Evolutionary conservation across 2,113 vertebrate species (phyloP).

Genomic region (Triplophysa siluroides): DNA sequence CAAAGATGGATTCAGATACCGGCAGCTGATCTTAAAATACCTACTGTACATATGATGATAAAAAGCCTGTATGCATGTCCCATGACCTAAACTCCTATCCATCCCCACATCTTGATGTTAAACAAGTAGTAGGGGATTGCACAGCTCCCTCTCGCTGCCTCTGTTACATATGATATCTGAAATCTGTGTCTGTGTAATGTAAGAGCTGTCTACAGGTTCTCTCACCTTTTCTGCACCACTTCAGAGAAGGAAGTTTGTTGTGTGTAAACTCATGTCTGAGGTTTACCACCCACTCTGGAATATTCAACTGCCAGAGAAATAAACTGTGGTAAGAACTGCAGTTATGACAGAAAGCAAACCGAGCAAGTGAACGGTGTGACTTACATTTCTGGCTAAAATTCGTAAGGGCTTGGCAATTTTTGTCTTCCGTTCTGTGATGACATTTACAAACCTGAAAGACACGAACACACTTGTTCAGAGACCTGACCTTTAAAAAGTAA

Average conservation of each 20-base stretch:
- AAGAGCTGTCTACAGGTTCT: background rate
- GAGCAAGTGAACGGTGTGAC: background rate
- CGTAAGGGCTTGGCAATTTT: constrained; percentile 76
- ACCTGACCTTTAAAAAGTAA: background rate
- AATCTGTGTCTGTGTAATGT: background rate
- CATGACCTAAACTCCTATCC: too few relatives aligned
- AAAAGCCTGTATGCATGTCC: background rate
- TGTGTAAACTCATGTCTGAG: constrained; percentile 92
- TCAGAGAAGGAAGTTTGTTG: constrained; percentile 83
- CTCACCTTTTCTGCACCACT: constrained; percentile 87
- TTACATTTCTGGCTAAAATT: constrained; percentile 82
- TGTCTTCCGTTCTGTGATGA: constrained; percentile 89
- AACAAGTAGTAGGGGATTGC: too few relatives aligned
- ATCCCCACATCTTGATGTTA: too few relatives aligned
- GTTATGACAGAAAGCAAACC: background rate
- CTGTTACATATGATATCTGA: too few relatives aligned
- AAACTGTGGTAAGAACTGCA: constrained; percentile 17
- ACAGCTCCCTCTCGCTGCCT: too few relatives aligned
- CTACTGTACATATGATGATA: background rate
- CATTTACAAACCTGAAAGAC: constrained; percentile 62
- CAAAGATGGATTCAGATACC: background rate
- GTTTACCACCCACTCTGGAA: constrained; percentile 92
- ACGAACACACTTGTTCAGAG: background rate
- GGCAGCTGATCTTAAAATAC: background rate
- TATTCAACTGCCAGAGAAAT: constrained; percentile 75